Base-by-base conservation (phyloP, 2,888 invertebrate genomes). In the Dascillus cervinus region DNA sequence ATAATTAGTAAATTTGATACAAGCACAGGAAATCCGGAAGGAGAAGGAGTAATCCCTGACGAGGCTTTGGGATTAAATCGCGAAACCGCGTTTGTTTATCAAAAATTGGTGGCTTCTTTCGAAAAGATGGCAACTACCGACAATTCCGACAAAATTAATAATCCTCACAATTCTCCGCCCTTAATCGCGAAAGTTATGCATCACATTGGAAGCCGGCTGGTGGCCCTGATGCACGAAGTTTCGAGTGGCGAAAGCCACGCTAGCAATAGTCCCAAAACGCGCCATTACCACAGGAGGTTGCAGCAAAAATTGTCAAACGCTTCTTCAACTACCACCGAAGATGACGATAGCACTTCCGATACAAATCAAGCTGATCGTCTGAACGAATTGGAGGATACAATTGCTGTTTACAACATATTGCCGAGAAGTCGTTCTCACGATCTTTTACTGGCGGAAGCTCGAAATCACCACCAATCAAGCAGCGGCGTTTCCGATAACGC, bases 211-310 rank as follows among this genome's bases (percentile, higher is more conserved):
- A 84, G 85, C 23, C 70, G 89, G 12, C 64, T 91, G 37, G 88
- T 89, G 13, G 88, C 89, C 0, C 67, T 91, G 37, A 91, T 91
- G 91, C 89, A 90, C 57, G 90, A 91, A 58, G 90, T 90, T 2
- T 87, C 86, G 9, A 85, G 82, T 26, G 84, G 85, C 15, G 77
- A 76, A 39, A 71, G 72, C 22, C 72, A 72, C 41, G 66, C 70
- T 3, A 72, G 72, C 4, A 65, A 64, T 19, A 82, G 82, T 44
- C 77, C 84, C 0, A 69, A 73, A 46, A 69, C 71, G 4, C 60
- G 69, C 2, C 71, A 75, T 33, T 72, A 75, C 46, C 76, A 77
- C 44, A 66, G 74, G 26, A 62, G 73, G 20, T 54, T 74, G 1
- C 67, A 71, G 34, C 72, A 71, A 45, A 76, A 75, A 52, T 61